phyloP scores from a whole-genome alignment of 2,113 vertebrate genomes.

The Muscicapa adusta region DNA sequence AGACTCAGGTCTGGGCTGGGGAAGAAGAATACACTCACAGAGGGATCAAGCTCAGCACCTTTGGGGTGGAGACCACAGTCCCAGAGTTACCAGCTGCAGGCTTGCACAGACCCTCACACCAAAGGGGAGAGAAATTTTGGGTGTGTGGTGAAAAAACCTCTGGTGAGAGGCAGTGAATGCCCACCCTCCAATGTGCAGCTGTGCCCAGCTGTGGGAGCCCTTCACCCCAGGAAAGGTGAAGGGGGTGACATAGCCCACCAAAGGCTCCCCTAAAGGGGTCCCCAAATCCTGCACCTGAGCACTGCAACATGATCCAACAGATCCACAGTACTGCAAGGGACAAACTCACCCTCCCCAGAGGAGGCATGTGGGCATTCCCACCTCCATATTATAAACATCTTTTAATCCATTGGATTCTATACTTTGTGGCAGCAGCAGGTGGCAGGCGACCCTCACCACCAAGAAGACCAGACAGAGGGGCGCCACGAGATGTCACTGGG shows the following conservation, averaged over 20 bases:
- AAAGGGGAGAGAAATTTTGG: neutral
- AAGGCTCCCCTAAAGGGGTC: neutral
- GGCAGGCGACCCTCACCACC: fast-evolving
- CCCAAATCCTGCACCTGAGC: neutral
- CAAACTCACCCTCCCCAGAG: neutral
- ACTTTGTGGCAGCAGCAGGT: neutral
- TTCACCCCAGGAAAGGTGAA: neutral
- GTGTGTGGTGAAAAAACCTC: neutral
- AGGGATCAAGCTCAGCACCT: neutral
- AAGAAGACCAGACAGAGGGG: neutral
- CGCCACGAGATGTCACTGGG: fast-evolving
- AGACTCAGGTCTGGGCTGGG: neutral
- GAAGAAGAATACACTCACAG: neutral
- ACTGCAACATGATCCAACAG: neutral
- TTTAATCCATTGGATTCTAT: neutral
- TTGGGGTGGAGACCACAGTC: neutral
- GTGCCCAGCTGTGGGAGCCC: neutral
- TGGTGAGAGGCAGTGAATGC: neutral
- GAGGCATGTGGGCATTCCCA: fast-evolving
- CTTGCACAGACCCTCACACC: neutral
- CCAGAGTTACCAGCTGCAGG: neutral
- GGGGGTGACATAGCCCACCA: no score
- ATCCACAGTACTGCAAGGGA: neutral
- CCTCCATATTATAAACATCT: neutral
- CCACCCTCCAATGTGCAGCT: neutral